Evolutionary conservation across 2,888 invertebrate genomes (phyloP), one percentile per base, ranked within the genome.

Genomic region (Amphipyra tragopoginis): DNA sequence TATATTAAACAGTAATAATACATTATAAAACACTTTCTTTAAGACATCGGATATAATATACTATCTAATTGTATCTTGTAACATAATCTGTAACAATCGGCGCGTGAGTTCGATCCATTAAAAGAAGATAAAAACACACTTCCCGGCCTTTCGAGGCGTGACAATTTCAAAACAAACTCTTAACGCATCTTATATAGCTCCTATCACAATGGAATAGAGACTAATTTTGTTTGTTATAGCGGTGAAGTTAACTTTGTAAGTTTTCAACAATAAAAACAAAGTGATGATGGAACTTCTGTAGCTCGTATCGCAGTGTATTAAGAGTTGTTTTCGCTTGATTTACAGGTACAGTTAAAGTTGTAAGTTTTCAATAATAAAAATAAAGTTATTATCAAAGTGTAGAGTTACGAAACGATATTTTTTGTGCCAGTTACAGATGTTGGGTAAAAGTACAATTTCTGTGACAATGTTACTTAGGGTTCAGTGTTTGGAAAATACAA

Each of bases 1-100:
- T 4, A 48, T 14, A 36, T n/a, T 14, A 51, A 13, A 55, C 29
- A 10, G 26, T 4, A 42, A 51, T 7, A 15, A 5, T 44, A 33
- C 15, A 38, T 62, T 53, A 57, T 48, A 65, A 48, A 65, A 64
- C 33, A 63, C 65, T 63, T 72, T 64, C 75, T 13, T 38, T 40
- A 54, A 50, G 58, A 56, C 49, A 66, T 59, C 39, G 21, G 51
- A 79, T 68, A 52, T 42, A 47, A 77, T 76, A n/a, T n/a, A n/a
- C n/a, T n/a, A n/a, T n/a, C n/a, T n/a, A 75, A 75, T 75, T 69
- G 66, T 70, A 66, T 59, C 52, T 57, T 75, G 82, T 79, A 85
- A 84, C 78, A 72, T 52, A 72, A 85, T 79, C 81, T 72, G 52
- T 65, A 56, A 65, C 80, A 72, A 81, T 79, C 77, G 75, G 73